phyloP scores from a whole-genome alignment of 1,140 invertebrate species.

The Trichonephila clavipes region DNA sequence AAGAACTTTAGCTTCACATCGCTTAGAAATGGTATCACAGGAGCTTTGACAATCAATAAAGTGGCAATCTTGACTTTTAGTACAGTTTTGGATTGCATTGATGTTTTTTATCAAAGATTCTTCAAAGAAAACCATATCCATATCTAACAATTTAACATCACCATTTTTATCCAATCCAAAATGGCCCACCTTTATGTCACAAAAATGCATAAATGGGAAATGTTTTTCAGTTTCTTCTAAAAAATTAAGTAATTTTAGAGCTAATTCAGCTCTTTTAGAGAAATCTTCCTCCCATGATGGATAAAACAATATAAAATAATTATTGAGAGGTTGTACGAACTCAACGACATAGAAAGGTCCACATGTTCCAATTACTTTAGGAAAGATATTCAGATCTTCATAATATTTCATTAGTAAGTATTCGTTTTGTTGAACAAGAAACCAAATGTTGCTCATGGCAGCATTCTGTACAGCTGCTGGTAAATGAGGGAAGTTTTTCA shows the following conservation, averaged over 20 bases:
- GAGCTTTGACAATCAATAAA: slow-evolving; percentile 85
- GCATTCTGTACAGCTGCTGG: slow-evolving; percentile 58
- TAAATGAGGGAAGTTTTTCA: slow-evolving; percentile 50
- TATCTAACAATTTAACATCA: slow-evolving; percentile 83
- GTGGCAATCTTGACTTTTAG: slow-evolving; percentile 84
- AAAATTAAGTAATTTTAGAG: slow-evolving; percentile 85
- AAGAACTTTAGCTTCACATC: slow-evolving; percentile 83
- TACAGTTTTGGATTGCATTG: slow-evolving; percentile 81
- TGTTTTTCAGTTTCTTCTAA: slow-evolving; percentile 84
- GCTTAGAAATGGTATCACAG: slow-evolving; percentile 82
- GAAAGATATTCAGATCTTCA: slow-evolving; percentile 84
- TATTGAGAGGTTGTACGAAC: slow-evolving; percentile 83
- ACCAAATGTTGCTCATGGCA: slow-evolving; percentile 84
- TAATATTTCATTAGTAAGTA: slow-evolving; percentile 85
- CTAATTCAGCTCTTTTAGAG: slow-evolving; percentile 82
- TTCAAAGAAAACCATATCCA: slow-evolving; percentile 83
- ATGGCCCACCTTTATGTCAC: slow-evolving; percentile 86
- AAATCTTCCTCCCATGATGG: slow-evolving; percentile 81
- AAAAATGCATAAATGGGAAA: slow-evolving; percentile 84
- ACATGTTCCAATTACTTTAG: slow-evolving; percentile 86
- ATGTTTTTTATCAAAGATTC: slow-evolving; percentile 81
- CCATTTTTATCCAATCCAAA: slow-evolving; percentile 84
- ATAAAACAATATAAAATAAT: slow-evolving; percentile 78
- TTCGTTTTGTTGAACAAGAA: slow-evolving; percentile 85
- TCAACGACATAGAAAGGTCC: slow-evolving; percentile 85